phyloP scores from a whole-genome alignment of 1,140 invertebrate genomes.

The Drosophila littoralis region DNA sequence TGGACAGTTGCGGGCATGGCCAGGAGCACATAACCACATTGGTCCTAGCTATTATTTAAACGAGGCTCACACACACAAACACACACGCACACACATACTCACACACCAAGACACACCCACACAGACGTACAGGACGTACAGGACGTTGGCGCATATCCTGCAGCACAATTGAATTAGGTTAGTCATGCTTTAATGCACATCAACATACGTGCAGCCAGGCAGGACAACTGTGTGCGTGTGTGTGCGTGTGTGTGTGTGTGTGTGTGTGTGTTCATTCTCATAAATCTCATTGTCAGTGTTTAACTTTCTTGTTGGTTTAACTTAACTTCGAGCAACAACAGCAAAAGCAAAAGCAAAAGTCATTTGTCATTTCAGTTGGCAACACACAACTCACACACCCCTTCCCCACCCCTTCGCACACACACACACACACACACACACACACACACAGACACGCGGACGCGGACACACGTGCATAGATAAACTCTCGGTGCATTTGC shows the following conservation, averaged over 20 bases:
- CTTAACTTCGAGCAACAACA: conserved; percentile 70
- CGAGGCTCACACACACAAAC: conserved; percentile 47
- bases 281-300: conserved; percentile 82
- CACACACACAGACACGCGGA: not conserved
- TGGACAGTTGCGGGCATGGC: conserved; percentile 36
- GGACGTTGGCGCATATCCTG: conserved; percentile 72
- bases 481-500: conserved; percentile 35
- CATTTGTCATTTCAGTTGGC: conserved; percentile 80
- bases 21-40: conserved; percentile 55
- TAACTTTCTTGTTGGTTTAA: conserved; percentile 82
- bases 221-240: conserved; percentile 43
- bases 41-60: conserved; percentile 70
- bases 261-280: conserved; percentile 54
- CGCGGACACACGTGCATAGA: conserved; percentile 8
- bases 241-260: conserved; percentile 25
- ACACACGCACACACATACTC: conserved; percentile 16
- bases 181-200: conserved; percentile 83
- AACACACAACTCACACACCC: conserved; percentile 47
- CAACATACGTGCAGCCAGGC: conserved; percentile 78
- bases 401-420: not conserved
- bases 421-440: not conserved
- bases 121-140: conserved; percentile 5
- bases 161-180: conserved; percentile 82
- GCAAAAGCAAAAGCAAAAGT: conserved; percentile 71
- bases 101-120: conserved; percentile 38